Evolutionary conservation across 2,113 vertebrate species (phyloP), one percentile per base, ranked within the genome.

Genomic region (Macroglossus sobrinus): DNA sequence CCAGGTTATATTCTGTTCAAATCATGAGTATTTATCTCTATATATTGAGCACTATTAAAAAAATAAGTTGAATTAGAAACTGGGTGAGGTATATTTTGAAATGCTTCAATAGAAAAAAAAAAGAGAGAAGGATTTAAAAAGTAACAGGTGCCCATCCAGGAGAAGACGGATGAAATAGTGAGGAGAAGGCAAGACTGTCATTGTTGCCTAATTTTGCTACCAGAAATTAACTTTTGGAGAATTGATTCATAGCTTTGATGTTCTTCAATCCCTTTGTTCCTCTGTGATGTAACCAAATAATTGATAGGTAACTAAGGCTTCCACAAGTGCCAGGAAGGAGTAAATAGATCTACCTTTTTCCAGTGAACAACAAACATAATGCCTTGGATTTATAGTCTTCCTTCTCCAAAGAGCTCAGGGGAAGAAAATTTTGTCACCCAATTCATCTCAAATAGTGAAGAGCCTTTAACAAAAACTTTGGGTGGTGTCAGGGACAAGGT

Each of bases 321-420:
- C 57, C 21, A 66, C 40, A 84, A 96, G 50, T 71, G 5, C n/a
- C 43, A 93, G 84, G 33, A 92, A 87, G 90, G 21, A 71, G 81
- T 74, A 91, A 95, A 94, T 94, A 96, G 74, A 84, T 93, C 33
- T 76, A 57, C 64, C 59, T 84, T 95, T 94, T 92, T 13, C n/a
- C 33, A 55, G 74, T 26, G 55, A 96, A 93, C 63, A 66, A 74
- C 43, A 66, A 94, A 85, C 47, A 87, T 74, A 96, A 80, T 72
- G 59, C 11, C 57, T 89, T 86, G 53, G 45, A 92, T 97, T 97
- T 95, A 94, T 79, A 80, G 64, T 92, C 75, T 92, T 93, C 16
- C 45, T 93, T 94, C 92, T 88, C 84, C n/a, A 80, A 95, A 87
- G 79, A 93, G 21, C 74, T 89, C 82, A 63, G 30, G n/a, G 69